Evolutionary conservation across 2,888 invertebrate genomes (phyloP).

Genomic region (Calephelis perditalis): DNA sequence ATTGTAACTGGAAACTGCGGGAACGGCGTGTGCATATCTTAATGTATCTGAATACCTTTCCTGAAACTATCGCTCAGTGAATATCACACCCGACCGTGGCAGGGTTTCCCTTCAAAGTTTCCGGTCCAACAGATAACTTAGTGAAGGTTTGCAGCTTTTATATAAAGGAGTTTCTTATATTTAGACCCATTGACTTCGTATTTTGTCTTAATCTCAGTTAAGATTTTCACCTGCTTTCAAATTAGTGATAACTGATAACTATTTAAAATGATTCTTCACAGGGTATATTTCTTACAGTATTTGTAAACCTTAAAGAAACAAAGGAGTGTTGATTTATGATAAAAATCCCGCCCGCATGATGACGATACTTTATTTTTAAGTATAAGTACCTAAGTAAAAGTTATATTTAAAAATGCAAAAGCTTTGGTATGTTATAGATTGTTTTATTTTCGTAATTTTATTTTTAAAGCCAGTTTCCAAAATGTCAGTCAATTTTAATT

Average conservation of each 20-base stretch:
- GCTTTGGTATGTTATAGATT: too few relatives aligned
- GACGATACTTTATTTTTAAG: too few relatives aligned
- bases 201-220: not conserved
- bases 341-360: too few relatives aligned
- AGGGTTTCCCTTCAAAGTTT: constrained; percentile 8
- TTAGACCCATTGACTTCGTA: not conserved
- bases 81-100: not conserved
- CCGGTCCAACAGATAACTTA: not conserved
- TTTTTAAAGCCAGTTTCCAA: too few relatives aligned
- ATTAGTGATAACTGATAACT: not conserved
- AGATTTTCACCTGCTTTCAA: not conserved
- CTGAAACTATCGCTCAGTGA: constrained; percentile 6
- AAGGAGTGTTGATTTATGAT: too few relatives aligned
- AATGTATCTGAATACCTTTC: constrained; percentile 16
- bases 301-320: too few relatives aligned
- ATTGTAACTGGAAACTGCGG: constrained; percentile 32
- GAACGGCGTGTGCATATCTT: constrained; percentile 27
- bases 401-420: too few relatives aligned
- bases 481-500: too few relatives aligned
- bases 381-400: too few relatives aligned
- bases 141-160: not conserved
- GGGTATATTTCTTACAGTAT: not conserved
- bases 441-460: too few relatives aligned
- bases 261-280: not conserved
- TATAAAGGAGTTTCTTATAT: constrained; percentile 2